These are phyloP conservation scores for Bellardia bayeri DNA, from an alignment of 2,888 invertebrate species.

Conservation along the genomic window DNA sequence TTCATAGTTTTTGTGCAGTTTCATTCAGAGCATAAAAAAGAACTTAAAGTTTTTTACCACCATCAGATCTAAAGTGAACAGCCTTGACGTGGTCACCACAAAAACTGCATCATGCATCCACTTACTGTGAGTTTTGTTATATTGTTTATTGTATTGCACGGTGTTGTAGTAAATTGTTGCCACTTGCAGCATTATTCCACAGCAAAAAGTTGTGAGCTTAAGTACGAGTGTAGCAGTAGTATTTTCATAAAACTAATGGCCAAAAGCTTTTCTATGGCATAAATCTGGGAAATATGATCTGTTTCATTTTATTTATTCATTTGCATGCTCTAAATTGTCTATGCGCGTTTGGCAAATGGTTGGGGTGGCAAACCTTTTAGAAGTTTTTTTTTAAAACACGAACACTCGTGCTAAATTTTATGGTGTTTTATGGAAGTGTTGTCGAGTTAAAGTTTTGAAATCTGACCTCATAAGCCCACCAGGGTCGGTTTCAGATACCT, in stretches of 20 bases:
- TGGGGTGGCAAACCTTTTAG: conserved; percentile 30
- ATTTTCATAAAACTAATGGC: conserved; percentile 12
- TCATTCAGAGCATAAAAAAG: conserved; percentile 19
- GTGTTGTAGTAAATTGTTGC: conserved; percentile 23
- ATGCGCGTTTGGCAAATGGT: neutral
- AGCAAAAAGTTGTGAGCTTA: conserved; percentile 4
- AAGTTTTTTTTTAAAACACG: too few relatives aligned
- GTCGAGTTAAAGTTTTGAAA: too few relatives aligned
- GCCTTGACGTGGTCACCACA: conserved; percentile 67
- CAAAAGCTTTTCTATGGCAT: conserved; percentile 44
- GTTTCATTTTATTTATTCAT: conserved; percentile 32
- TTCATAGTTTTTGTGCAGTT: neutral
- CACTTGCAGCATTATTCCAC: conserved; percentile 33
- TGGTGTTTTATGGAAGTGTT: too few relatives aligned
- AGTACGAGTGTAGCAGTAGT: conserved; percentile 17
- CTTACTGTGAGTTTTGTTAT: neutral
- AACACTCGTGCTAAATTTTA: too few relatives aligned
- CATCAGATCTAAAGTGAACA: conserved; percentile 41
- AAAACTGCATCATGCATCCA: conserved; percentile 45
- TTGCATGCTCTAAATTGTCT: conserved; percentile 39
- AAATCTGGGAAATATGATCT: conserved; percentile 69
- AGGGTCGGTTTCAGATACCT: too few relatives aligned
- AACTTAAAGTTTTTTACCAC: conserved; percentile 42
- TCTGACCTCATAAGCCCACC: too few relatives aligned
- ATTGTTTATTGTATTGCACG: neutral